Conservation (phyloP, 2,797 vertebrate species). For the Fratercula arctica region DNA sequence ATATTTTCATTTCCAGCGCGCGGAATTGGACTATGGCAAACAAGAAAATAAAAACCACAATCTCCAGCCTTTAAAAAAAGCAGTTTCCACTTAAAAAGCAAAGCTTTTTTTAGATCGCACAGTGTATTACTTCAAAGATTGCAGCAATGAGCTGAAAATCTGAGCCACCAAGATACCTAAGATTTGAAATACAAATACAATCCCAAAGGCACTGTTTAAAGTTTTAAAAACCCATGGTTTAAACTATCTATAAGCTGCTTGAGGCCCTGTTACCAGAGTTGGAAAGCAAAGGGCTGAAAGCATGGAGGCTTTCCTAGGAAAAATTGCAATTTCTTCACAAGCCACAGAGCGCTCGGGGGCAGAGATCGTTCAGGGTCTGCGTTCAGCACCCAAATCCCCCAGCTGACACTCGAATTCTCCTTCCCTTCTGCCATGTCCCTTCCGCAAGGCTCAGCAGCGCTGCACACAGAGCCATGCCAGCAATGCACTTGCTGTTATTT, state of each 20-base stretch:
- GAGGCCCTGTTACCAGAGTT: neutral
- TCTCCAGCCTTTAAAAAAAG: neutral
- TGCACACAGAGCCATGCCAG: neutral
- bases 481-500: neutral
- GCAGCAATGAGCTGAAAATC: neutral
- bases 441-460: neutral
- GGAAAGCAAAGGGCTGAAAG: neutral
- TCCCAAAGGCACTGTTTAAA: neutral
- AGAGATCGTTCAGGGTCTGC: neutral
- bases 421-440: too few relatives aligned
- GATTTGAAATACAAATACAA: neutral
- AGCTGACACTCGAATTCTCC: neutral
- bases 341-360: too few relatives aligned
- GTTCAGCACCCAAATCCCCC: neutral
- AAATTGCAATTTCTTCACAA: neutral
- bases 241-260: neutral
- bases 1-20: neutral
- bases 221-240: neutral
- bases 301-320: neutral
- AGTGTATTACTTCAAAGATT: neutral
- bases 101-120: neutral
- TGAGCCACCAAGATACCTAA: accelerated
- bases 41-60: neutral
- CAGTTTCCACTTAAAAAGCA: neutral
- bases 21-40: neutral